Evolutionary conservation across 92 coral and sea anemone species (phyloP).

Genomic region (Zoanthus gigantus): DNA sequence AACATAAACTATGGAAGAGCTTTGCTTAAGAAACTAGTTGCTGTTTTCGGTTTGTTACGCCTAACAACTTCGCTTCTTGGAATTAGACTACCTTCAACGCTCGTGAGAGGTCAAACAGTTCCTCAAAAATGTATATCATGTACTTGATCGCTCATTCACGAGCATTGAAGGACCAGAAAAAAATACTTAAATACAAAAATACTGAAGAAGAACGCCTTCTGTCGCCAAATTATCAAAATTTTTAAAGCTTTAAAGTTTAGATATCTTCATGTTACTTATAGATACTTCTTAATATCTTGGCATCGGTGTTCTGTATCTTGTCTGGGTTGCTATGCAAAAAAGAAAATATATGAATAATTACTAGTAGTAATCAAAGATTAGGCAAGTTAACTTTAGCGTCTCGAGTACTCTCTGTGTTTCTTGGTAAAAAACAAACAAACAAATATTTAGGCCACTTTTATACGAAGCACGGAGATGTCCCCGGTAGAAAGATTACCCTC

Average conservation of each 20-base stretch:
- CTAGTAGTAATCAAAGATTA: too few relatives aligned
- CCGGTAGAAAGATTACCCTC: too few relatives aligned
- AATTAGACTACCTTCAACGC: not conserved
- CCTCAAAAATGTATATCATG: not conserved
- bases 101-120: not conserved
- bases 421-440: too few relatives aligned
- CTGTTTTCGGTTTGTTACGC: not conserved
- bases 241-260: not conserved
- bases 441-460: too few relatives aligned
- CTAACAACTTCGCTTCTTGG: not conserved
- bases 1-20: not conserved
- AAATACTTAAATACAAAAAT: conserved; percentile 11
- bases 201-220: not conserved
- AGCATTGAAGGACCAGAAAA: not conserved
- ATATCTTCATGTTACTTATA: not conserved
- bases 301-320: conserved; percentile 98
- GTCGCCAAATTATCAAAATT: conserved; percentile 1
- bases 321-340: conserved; percentile 72
- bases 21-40: not conserved
- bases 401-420: too few relatives aligned
- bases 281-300: conserved; percentile 76
- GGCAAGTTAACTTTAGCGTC: too few relatives aligned
- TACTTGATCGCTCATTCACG: not conserved
- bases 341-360: not conserved
- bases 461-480: too few relatives aligned